These are phyloP conservation scores for Pelecanus crispus DNA, from an alignment of 2,113 vertebrate species.

Conservation along the genomic window DNA sequence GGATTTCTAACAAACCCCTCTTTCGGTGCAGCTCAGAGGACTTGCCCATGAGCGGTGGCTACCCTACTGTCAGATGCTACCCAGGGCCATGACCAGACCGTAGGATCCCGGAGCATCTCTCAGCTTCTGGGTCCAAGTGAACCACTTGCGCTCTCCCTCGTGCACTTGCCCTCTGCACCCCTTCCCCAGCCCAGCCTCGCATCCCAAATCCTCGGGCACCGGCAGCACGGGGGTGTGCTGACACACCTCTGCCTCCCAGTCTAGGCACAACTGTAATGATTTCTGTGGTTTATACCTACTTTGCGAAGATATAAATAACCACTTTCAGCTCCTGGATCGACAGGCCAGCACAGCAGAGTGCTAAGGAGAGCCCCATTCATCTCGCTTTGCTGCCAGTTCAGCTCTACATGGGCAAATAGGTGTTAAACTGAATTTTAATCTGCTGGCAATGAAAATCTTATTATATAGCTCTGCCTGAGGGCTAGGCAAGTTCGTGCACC, in stretches of 20 bases:
- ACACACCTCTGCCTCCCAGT: neutral
- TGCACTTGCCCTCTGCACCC: fast-evolving
- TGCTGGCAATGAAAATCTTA: neutral
- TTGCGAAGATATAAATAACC: neutral
- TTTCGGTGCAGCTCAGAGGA: neutral
- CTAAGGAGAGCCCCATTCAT: neutral
- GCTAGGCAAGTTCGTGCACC: neutral
- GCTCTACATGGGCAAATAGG: neutral
- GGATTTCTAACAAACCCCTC: neutral
- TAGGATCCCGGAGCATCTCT: neutral
- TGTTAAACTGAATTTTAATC: neutral
- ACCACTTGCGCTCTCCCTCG: neutral
- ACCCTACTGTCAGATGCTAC: neutral
- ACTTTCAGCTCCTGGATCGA: neutral
- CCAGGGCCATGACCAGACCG: neutral
- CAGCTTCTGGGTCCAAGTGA: neutral
- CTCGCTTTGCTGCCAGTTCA: neutral
- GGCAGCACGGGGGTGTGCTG: neutral
- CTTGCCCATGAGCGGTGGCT: neutral
- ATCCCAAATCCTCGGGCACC: neutral
- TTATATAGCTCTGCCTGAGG: neutral
- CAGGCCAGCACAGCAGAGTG: neutral
- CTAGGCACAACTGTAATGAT: neutral
- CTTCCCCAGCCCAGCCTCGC: neutral
- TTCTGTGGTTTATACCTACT: neutral